Percentiles rank a stretch among this genome's conserved stretches.
These are phyloP conservation scores for Atethmia centrago DNA, from an alignment of 2,888 invertebrate species.

Conservation along the genomic window DNA sequence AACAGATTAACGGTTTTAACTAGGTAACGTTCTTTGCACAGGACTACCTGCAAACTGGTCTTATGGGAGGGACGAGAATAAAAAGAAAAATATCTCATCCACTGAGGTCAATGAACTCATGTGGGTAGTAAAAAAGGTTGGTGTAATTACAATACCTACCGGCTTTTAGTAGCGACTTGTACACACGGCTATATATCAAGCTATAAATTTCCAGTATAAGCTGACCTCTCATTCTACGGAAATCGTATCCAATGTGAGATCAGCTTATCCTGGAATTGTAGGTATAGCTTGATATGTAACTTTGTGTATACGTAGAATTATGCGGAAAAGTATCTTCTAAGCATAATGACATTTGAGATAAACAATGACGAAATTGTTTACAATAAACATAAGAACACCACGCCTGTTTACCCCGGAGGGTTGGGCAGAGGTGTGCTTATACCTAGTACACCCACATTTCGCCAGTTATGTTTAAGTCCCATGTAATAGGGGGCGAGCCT, in stretches of 20 bases:
- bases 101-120: conserved; percentile 1
- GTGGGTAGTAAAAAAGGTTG: background rate
- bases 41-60: background rate
- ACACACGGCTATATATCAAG: too few relatives aligned
- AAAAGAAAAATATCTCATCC: background rate
- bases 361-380: background rate
- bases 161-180: background rate
- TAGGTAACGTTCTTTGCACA: conserved; percentile 15
- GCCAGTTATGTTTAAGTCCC: too few relatives aligned
- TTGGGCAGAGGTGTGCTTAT: too few relatives aligned
- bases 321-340: background rate
- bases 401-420: too few relatives aligned
- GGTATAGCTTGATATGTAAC: too few relatives aligned
- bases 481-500: too few relatives aligned
- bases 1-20: conserved; percentile 3
- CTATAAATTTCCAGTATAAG: too few relatives aligned
- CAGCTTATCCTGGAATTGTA: too few relatives aligned
- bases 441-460: too few relatives aligned
- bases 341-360: background rate
- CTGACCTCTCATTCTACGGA: too few relatives aligned
- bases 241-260: too few relatives aligned
- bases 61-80: background rate
- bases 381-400: too few relatives aligned
- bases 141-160: background rate
- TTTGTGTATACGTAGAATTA: background rate